These are phyloP conservation scores for Scarus forsteni DNA, from an alignment of 2,797 vertebrate genomes.

Conservation along the genomic window DNA sequence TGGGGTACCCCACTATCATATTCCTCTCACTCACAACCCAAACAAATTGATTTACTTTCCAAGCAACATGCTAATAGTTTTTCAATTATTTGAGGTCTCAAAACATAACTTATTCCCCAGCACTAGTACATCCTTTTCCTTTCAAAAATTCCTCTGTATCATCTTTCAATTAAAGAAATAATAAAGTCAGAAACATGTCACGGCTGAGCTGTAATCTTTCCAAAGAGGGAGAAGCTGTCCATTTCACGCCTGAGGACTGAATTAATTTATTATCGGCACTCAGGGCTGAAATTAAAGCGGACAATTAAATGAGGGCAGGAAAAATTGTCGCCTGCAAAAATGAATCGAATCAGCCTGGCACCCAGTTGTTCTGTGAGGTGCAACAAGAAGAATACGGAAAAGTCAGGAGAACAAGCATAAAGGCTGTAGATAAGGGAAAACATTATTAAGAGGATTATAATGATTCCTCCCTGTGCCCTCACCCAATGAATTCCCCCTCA, in stretches of 20 bases:
- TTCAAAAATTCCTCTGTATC: constrained; percentile 34
- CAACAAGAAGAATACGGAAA: constrained; percentile 17
- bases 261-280: constrained; percentile 52
- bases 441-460: constrained; percentile 36
- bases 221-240: constrained; percentile 19
- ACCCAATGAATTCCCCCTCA: constrained; percentile 38
- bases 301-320: constrained; percentile 51
- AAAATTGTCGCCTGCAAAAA: constrained; percentile 45
- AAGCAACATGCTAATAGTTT: no score
- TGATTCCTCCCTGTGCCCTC: constrained; percentile 8
- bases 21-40: no score
- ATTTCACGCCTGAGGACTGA: constrained; percentile 23
- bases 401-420: neutral
- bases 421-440: constrained; percentile 42
- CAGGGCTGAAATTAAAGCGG: constrained; percentile 43
- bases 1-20: no score
- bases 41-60: no score
- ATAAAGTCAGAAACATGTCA: constrained; percentile 36
- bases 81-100: no score
- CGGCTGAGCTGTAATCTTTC: constrained; percentile 28
- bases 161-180: constrained; percentile 54
- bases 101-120: no score
- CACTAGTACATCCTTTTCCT: neutral
- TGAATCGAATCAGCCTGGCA: constrained; percentile 45
- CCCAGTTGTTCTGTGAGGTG: constrained; percentile 22